phyloP scores from a whole-genome alignment of 2,888 invertebrate genomes.

The Invenusta paracnida region DNA sequence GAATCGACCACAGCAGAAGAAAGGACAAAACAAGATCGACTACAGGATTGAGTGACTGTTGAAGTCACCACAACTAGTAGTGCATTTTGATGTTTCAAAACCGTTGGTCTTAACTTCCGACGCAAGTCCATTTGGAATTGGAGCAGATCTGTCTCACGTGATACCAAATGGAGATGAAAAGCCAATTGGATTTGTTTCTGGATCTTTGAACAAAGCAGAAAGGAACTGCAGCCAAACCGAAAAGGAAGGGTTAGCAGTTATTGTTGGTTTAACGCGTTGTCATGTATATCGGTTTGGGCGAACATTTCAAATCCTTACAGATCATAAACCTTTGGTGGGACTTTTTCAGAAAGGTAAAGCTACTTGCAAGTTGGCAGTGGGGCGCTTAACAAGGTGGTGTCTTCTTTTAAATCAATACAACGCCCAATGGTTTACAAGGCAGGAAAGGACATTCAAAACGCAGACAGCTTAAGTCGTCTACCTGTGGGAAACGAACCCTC shows the following conservation, averaged over 20 bases:
- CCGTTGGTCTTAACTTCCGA: neutral
- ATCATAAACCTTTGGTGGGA: slow-evolving; percentile 11
- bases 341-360: slow-evolving; percentile 31
- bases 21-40: too few relatives aligned
- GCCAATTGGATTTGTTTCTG: neutral
- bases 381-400: neutral
- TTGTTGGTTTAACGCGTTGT: neutral
- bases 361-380: neutral
- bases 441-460: neutral
- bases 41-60: too few relatives aligned
- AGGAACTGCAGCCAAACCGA: neutral
- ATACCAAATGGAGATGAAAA: neutral
- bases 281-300: neutral
- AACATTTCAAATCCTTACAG: neutral
- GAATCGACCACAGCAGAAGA: too few relatives aligned
- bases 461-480: neutral
- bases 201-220: neutral
- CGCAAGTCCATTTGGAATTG: slow-evolving; percentile 24
- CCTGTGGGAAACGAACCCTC: neutral
- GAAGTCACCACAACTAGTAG: neutral
- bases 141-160: neutral
- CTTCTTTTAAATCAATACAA: neutral
- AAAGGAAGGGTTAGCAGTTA: neutral
- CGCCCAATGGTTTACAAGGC: neutral
- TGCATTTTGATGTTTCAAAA: neutral